Conservation (phyloP, 2,113 vertebrate genomes). For the Takifugu bimaculatus region DNA sequence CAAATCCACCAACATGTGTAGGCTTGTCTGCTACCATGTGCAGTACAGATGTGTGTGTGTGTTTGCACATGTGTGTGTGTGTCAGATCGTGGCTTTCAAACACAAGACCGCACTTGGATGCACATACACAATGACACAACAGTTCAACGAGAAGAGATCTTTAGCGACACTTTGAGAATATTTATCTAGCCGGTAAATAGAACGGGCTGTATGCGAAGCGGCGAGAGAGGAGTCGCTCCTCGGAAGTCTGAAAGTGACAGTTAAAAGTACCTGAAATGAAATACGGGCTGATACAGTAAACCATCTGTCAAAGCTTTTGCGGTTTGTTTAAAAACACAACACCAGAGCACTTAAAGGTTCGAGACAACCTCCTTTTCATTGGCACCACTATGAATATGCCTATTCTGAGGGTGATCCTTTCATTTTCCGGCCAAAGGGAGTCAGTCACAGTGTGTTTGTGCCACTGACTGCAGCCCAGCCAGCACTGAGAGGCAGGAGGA, state of each 20-base stretch:
- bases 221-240: slow-evolving; percentile 40
- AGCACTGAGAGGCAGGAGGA: slow-evolving; percentile 49
- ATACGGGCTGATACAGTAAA: slow-evolving; percentile 69
- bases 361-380: slow-evolving; percentile 59
- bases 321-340: slow-evolving; percentile 78
- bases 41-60: slow-evolving; percentile 82
- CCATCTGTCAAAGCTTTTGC: slow-evolving; percentile 70
- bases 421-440: slow-evolving; percentile 44
- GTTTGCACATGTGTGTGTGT: slow-evolving; percentile 45
- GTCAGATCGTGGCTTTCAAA: slow-evolving; percentile 30
- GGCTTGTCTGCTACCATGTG: slow-evolving; percentile 82
- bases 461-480: slow-evolving; percentile 50
- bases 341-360: slow-evolving; percentile 70
- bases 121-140: background rate
- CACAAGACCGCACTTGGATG: background rate
- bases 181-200: slow-evolving; percentile 39
- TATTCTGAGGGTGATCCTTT: slow-evolving; percentile 62
- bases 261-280: slow-evolving; percentile 68
- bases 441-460: slow-evolving; percentile 54
- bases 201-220: slow-evolving; percentile 56
- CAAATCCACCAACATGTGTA: slow-evolving; percentile 86
- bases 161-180: slow-evolving; percentile 30
- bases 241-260: slow-evolving; percentile 49
- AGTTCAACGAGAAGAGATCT: background rate
- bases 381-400: slow-evolving; percentile 64